A percentile compares a stretch with the other conserved stretches of the same genome.
Conservation (phyloP, 2,888 invertebrate genomes). For the Steinernema hermaphroditum region DNA sequence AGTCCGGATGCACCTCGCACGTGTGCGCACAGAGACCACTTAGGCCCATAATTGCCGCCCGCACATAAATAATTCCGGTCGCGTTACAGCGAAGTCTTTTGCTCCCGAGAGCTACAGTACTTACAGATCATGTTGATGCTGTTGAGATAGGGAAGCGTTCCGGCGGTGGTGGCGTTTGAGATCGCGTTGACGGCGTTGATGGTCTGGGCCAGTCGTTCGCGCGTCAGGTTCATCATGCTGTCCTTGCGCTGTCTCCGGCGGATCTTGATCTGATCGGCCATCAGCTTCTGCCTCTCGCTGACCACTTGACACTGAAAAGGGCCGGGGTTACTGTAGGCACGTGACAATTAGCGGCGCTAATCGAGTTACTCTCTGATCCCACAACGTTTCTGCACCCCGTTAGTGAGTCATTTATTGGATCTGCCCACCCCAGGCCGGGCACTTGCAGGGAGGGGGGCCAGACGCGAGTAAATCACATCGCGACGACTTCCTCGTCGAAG, state of each 20-base stretch:
- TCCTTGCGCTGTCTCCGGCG: constrained; percentile 62
- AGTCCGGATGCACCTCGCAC: not conserved
- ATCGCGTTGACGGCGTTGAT: constrained; percentile 43
- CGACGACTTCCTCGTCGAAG: not conserved
- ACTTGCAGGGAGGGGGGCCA: not conserved
- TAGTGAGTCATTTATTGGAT: too few relatives aligned
- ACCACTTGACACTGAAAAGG: constrained; percentile 56
- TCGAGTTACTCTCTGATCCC: too few relatives aligned
- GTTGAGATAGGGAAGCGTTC: constrained; percentile 9
- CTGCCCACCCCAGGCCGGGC: too few relatives aligned
- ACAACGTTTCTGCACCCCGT: too few relatives aligned
- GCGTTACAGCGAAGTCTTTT: constrained; percentile 1
- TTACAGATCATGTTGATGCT: constrained; percentile 24
- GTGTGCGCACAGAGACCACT: not conserved
- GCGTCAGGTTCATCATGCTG: constrained; percentile 57
- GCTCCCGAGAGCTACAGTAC: too few relatives aligned
- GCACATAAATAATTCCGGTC: constrained; percentile 21
- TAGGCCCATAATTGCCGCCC: not conserved
- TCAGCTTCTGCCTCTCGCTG: constrained; percentile 60
- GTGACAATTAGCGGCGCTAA: too few relatives aligned
- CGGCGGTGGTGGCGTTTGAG: constrained; percentile 8
- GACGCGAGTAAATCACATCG: not conserved
- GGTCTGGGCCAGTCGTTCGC: constrained; percentile 52
- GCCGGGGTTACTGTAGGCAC: too few relatives aligned
- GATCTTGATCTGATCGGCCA: constrained; percentile 65